Conservation (phyloP, 2,888 invertebrate species). For the Ochlodes sylvanus region DNA sequence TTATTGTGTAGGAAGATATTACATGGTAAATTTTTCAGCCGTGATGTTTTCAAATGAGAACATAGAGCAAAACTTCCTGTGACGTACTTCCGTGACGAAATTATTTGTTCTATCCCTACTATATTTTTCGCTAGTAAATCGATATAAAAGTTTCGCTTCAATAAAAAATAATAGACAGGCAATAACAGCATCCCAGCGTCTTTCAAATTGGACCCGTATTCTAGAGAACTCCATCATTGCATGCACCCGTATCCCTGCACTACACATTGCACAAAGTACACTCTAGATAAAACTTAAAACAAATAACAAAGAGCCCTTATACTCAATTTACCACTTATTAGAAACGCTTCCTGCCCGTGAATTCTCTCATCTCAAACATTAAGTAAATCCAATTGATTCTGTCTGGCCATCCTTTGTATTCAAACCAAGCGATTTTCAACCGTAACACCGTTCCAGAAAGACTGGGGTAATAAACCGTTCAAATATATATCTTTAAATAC, state of each 20-base stretch:
- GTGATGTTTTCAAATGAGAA: no score
- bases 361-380: not conserved
- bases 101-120: no score
- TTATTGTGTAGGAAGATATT: no score
- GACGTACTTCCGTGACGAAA: no score
- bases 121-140: no score
- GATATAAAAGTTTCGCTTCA: no score
- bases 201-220: not conserved
- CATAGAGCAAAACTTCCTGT: no score
- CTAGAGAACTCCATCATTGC: not conserved
- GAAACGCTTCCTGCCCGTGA: not conserved
- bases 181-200: not conserved
- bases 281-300: conserved; percentile 8
- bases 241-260: not conserved
- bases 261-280: not conserved
- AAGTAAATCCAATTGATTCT: conserved; percentile 14
- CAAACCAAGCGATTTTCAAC: conserved; percentile 13
- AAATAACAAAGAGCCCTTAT: conserved; percentile 6
- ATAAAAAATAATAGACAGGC: no score
- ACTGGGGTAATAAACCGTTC: not conserved
- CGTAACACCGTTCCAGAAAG: not conserved
- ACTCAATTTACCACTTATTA: conserved; percentile 7
- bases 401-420: not conserved
- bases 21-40: no score
- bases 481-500: conserved; percentile 46